Percentiles rank a stretch among this genome's conserved stretches.
phyloP scores from a whole-genome alignment of 2,888 invertebrate genomes.

The Tinea pellionella region DNA sequence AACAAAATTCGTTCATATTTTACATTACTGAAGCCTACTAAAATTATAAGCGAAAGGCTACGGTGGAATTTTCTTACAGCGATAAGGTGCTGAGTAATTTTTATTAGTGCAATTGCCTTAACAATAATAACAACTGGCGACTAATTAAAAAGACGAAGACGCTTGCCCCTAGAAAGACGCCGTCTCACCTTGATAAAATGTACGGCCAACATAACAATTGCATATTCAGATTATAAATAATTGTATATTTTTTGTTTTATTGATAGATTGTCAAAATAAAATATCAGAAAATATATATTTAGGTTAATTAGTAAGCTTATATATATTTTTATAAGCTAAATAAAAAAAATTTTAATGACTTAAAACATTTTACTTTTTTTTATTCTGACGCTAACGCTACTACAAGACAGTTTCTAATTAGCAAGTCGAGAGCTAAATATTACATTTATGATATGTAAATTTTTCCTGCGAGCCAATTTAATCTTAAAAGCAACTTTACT shows the following conservation, averaged over 20 bases:
- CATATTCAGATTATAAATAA: not conserved
- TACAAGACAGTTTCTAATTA: slow-evolving; percentile 58
- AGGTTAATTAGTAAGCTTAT: not conserved
- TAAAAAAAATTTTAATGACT: too few species aligned
- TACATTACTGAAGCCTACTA: not conserved
- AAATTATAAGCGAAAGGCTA: not conserved
- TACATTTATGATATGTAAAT: slow-evolving; percentile 68
- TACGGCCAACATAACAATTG: slow-evolving; percentile 32
- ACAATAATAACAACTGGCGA: slow-evolving; percentile 62
- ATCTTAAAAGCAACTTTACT: slow-evolving; percentile 37
- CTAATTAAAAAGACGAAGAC: slow-evolving; percentile 58
- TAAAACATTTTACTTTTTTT: not conserved
- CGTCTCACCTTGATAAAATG: slow-evolving; percentile 47
- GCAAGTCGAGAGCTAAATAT: slow-evolving; percentile 66
- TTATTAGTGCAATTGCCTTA: slow-evolving; percentile 39
- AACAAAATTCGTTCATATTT: too few species aligned
- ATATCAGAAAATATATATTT: too few species aligned
- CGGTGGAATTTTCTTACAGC: slow-evolving; percentile 21
- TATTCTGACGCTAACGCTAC: slow-evolving; percentile 32
- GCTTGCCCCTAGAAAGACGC: slow-evolving; percentile 28
- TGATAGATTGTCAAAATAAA: too few species aligned
- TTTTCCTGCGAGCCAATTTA: slow-evolving; percentile 28
- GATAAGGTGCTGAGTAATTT: slow-evolving; percentile 49
- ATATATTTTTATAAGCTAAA: too few species aligned
- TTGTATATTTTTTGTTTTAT: too few species aligned